Conservation (phyloP, 2,113 vertebrate genomes). For the Stegostoma tigrinum region DNA sequence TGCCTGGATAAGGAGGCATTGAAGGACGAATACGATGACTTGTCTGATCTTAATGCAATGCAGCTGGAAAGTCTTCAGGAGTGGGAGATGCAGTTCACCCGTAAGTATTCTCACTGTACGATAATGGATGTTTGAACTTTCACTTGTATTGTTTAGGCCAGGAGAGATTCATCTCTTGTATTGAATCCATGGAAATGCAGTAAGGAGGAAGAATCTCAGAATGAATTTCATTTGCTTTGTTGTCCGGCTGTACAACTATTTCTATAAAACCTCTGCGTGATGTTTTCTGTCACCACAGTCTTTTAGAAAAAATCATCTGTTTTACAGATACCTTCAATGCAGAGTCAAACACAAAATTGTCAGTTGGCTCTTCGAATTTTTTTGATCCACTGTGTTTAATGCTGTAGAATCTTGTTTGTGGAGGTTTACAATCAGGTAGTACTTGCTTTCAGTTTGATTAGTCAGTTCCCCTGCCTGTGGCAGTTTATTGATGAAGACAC, state of each 20-base stretch:
- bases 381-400: background rate
- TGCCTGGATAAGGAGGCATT: constrained; percentile 89
- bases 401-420: background rate
- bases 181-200: background rate
- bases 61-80: constrained; percentile 85
- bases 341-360: background rate
- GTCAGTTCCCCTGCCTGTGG: background rate
- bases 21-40: constrained; percentile 83
- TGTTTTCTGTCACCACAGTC: background rate
- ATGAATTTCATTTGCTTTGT: background rate
- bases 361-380: background rate
- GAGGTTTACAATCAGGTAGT: background rate
- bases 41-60: constrained; percentile 79
- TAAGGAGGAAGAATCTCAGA: too few relatives aligned
- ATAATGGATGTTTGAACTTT: background rate
- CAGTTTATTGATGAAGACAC: background rate
- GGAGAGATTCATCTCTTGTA: background rate
- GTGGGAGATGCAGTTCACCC: constrained; percentile 92
- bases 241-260: background rate
- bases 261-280: background rate
- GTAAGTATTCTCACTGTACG: constrained; percentile 57
- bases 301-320: background rate
- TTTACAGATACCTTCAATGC: background rate
- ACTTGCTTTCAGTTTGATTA: background rate
- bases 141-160: background rate